phyloP scores from a whole-genome alignment of 2,797 vertebrate species.

The Tokudaia muenninki region DNA sequence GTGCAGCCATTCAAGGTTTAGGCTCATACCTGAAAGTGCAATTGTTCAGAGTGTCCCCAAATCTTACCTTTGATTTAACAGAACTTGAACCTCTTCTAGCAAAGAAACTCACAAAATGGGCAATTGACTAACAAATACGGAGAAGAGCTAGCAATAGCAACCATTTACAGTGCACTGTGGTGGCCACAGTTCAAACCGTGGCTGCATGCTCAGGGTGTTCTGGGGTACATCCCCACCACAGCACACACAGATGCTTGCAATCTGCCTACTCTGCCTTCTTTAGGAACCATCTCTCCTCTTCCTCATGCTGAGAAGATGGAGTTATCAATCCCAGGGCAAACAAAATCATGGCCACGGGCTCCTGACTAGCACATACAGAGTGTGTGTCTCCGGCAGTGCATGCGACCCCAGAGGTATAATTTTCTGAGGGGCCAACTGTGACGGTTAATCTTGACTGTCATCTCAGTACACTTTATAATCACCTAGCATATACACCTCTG shows the following conservation, averaged over 20 bases:
- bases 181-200: neutral
- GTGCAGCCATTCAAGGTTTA: neutral
- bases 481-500: neutral
- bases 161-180: neutral
- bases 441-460: neutral
- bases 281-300: neutral
- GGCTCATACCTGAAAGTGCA: neutral
- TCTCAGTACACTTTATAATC: neutral
- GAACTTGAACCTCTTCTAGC: neutral
- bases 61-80: constrained; percentile 25
- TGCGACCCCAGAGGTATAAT: neutral
- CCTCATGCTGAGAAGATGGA: neutral
- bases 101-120: neutral
- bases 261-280: neutral
- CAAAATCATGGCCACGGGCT: neutral
- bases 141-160: neutral
- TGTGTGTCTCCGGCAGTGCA: neutral
- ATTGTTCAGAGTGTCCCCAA: neutral
- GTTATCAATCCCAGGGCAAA: neutral
- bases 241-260: fast-evolving
- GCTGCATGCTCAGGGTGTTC: fast-evolving
- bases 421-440: neutral
- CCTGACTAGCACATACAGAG: too few species aligned
- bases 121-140: neutral
- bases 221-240: neutral